Conservation (phyloP, 2,797 vertebrate species). For the Heliangelus exortis region DNA sequence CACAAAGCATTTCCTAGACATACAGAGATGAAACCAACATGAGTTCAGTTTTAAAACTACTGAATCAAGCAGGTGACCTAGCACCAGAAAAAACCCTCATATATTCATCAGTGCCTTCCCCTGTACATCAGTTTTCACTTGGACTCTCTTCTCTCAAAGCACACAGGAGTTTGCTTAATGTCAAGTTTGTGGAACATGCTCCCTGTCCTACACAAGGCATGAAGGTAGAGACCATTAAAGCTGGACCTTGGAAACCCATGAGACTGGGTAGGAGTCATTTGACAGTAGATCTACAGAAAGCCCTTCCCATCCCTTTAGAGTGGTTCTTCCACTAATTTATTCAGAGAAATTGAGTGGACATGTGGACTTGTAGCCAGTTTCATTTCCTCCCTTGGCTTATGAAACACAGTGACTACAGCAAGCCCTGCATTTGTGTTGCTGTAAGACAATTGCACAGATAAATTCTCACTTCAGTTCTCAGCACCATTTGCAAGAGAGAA, state of each 20-base stretch:
- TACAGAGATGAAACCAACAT: background rate
- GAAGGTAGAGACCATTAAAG: background rate
- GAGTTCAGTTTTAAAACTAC: background rate
- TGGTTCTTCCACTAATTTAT: background rate
- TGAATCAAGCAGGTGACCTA: background rate
- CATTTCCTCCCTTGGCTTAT: background rate
- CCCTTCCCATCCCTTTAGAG: background rate
- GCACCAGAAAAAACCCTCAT: background rate
- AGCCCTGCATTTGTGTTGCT: background rate
- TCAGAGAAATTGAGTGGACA: background rate
- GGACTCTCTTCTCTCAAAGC: background rate
- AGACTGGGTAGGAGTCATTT: background rate
- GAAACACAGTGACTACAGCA: background rate
- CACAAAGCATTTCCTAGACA: background rate
- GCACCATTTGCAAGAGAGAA: background rate
- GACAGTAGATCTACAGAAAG: background rate
- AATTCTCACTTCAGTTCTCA: background rate
- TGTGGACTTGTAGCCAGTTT: background rate
- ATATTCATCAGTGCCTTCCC: too few relatives aligned
- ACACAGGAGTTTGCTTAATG: background rate
- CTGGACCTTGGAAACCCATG: background rate
- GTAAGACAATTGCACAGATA: rapidly evolving
- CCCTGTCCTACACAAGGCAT: background rate
- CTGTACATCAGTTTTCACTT: background rate
- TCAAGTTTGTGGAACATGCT: background rate